Base-by-base conservation (phyloP, 2,888 invertebrate species). In the Acronicta aceris region DNA sequence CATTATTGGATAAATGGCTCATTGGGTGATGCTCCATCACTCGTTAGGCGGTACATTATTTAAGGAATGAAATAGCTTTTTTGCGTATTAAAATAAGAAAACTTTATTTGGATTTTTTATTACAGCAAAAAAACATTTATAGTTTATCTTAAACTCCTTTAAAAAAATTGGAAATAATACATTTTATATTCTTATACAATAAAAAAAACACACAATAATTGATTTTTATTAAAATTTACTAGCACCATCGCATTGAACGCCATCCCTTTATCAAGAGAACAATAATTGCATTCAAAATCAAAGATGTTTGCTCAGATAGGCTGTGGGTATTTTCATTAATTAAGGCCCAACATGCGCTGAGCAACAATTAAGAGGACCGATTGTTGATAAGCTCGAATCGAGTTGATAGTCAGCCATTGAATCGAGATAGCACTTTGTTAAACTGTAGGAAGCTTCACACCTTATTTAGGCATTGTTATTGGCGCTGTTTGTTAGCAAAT, bases 271-370 rank as follows among this genome's bases (percentile, higher is more conserved):
- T 93, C 91, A 88, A 80, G 83, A 84, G 89, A 87, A 92, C 92
- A 92, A 93, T 92, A 93, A 93, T 91, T 93, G 93, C 92, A 93
- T 93, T 92, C 89, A 92, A 93, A 93, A 93, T 93, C 94, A 91
- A 90, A 93, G 94, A 94, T 93, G 86, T 83, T 79, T 81, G 81
- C 82, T 69, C 81, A 80, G 93, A 94, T 93, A 93, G 81, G 79
- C 82, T 78, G 79, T 76, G 88, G 82, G 89, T 89, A 93, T 93
- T 91, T 92, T 92, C 92, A 90, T 92, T 94, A 94, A 94, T 94
- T 94, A 94, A 94, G 85, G 81, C 56, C 84, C 83, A 81, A 94
- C 94, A 93, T 92, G 93, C 91, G 81, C 90, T 78, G 74, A 78
- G 86, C 83, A 86, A 93, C 93, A 94, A 93, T 94, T 92, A 94